Base-by-base conservation (phyloP, 2,888 invertebrate species). In the Drosophila kanekoi region DNA sequence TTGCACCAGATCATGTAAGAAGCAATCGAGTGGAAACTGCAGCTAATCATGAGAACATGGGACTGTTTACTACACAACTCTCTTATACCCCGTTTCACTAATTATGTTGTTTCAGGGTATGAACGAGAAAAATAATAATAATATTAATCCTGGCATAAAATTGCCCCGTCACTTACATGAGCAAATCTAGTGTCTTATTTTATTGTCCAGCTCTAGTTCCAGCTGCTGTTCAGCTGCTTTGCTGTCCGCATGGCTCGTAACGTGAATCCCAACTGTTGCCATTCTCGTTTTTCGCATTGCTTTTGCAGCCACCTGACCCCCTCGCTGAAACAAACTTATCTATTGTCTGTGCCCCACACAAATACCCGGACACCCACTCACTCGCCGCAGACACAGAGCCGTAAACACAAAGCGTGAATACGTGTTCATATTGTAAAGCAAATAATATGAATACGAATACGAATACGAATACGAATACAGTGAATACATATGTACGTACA, bases 351-450 rank as follows among this genome's bases (percentile, higher is more conserved):
- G 41, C 16, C 54, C 61, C 56, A 66, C 81, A 83, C 84, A 81
- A 83, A 87, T 77, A 66, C 59, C 35, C 44, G 47, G 20, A 45
- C 76, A 54, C 53, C 47, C 49, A 48, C 63, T 14, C 63, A 52
- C 54, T 16, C 48, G 14, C 20, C 16, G 14, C 33, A 52, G 14
- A 23, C 33, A 58, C 18, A 14, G 37, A 28, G 38, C 38, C 38
- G 56, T 10, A 16, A 18, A 53, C 37, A 40, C 49, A 59, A 58
- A 65, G 67, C 72, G 57, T 57, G 67, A 48, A 60, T 60, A 85
- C 80, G 83, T 83, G 89, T 66, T 75, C 87, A 78, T 82, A 88
- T 67, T 83, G 75, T 65, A 60, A 64, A 70, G 75, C 83, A 88
- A 83, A 86, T 87, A 85, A 81, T 77, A 63, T 49, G 68, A 67